Conservation (phyloP, 30 jellyfish, hydroid and myxozoan genomes). For the Hydractinia echinata region DNA sequence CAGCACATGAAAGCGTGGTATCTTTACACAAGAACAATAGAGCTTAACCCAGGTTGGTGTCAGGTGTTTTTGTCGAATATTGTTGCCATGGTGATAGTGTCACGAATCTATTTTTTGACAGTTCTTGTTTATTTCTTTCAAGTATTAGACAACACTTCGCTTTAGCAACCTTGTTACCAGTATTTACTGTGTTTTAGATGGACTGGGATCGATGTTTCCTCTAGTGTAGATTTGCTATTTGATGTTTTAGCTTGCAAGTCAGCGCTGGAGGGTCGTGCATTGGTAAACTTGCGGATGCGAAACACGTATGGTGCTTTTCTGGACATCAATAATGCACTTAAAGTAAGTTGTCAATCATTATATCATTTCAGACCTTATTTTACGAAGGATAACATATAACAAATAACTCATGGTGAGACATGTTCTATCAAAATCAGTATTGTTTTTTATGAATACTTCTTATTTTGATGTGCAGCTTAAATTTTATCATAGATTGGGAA, state of each 20-base stretch:
- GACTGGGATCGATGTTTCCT: too few species aligned
- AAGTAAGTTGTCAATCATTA: conserved; percentile 36
- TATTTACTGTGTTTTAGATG: too few species aligned
- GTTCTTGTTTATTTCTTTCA: background rate
- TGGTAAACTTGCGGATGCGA: conserved; percentile 69
- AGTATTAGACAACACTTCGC: too few species aligned
- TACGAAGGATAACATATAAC: background rate
- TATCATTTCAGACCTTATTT: background rate
- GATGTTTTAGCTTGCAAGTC: conserved; percentile 4
- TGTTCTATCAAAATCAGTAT: too few species aligned
- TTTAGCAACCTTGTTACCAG: too few species aligned
- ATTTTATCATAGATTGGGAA: conserved; percentile 44
- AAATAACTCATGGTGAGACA: too few species aligned
- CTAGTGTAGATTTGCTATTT: too few species aligned
- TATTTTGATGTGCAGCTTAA: background rate
- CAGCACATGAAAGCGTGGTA: conserved; percentile 41
- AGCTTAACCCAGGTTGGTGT: conserved; percentile 8
- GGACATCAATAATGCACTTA: conserved; percentile 73
- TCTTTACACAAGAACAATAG: conserved; percentile 35
- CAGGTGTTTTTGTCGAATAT: background rate
- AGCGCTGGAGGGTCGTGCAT: conserved; percentile 91
- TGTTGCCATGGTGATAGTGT: background rate
- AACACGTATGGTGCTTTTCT: conserved; percentile 74
- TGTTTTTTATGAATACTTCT: too few species aligned
- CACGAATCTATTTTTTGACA: background rate